phyloP scores from a whole-genome alignment of 2,797 vertebrate genomes.

The Siniperca undulata region DNA sequence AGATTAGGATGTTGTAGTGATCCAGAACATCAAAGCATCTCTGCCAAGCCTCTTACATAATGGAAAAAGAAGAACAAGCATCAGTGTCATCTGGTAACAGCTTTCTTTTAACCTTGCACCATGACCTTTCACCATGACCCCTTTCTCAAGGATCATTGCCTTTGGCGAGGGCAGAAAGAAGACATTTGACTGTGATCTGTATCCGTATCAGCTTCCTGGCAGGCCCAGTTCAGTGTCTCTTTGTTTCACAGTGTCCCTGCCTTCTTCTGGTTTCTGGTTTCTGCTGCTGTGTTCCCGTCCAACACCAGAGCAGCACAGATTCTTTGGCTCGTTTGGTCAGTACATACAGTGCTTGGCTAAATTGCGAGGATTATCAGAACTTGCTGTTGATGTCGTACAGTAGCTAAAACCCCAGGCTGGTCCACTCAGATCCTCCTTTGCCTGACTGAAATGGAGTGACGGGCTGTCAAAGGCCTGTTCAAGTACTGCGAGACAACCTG shows the following conservation, averaged over 20 bases:
- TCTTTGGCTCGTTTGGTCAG: slow-evolving; percentile 37
- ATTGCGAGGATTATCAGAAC: slow-evolving; percentile 9
- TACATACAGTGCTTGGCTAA: slow-evolving; percentile 20
- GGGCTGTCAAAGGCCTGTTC: slow-evolving; percentile 17
- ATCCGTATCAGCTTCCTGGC: slow-evolving; percentile 54
- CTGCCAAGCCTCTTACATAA: slow-evolving; percentile 49
- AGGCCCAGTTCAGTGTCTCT: slow-evolving; percentile 49
- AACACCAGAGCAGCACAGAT: slow-evolving; percentile 58
- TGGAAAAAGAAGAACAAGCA: slow-evolving; percentile 37
- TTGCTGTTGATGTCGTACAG: slow-evolving; percentile 20
- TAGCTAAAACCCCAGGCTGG: slow-evolving; percentile 8
- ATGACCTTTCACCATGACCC: slow-evolving; percentile 63
- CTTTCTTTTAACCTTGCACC: slow-evolving; percentile 44
- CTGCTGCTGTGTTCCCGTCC: slow-evolving; percentile 51
- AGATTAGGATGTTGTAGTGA: slow-evolving; percentile 24
- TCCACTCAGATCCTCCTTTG: slow-evolving; percentile 10
- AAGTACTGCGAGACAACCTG: slow-evolving; percentile 40
- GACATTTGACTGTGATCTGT: slow-evolving; percentile 58
- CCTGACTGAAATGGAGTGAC: slow-evolving; percentile 24
- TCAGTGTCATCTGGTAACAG: slow-evolving; percentile 36
- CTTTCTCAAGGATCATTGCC: slow-evolving; percentile 58
- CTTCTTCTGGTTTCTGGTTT: slow-evolving; percentile 69
- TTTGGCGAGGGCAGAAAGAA: slow-evolving; percentile 44
- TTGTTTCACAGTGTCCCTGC: slow-evolving; percentile 59
- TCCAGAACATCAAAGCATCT: slow-evolving; percentile 25